Evolutionary conservation across 1,140 invertebrate genomes (phyloP).

Genomic region (Bombus huntii): DNA sequence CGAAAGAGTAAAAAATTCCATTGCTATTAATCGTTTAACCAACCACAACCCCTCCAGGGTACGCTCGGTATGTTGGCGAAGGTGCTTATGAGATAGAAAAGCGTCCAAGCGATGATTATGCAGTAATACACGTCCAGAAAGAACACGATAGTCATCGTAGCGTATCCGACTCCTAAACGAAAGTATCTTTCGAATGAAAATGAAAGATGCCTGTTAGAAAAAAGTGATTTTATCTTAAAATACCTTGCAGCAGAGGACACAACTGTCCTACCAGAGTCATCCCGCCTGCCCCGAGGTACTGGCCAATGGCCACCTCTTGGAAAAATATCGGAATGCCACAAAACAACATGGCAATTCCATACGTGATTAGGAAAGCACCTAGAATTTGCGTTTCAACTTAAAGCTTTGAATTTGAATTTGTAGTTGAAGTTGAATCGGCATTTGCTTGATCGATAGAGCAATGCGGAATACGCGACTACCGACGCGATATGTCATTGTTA

Average conservation of each 20-base stretch:
- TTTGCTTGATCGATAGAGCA: background rate
- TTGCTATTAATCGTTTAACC: constrained; percentile 58
- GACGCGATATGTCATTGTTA: no score
- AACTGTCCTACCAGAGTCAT: constrained; percentile 85
- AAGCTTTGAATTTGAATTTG: background rate
- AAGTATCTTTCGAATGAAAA: background rate
- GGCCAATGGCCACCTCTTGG: constrained; percentile 88
- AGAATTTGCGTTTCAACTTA: background rate
- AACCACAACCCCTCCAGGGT: constrained; percentile 85
- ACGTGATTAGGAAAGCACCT: constrained; percentile 87
- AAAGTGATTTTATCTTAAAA: background rate
- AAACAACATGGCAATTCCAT: constrained; percentile 88
- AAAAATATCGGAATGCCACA: constrained; percentile 91
- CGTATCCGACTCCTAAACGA: constrained; percentile 86
- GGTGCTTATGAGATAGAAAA: constrained; percentile 85
- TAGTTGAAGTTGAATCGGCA: background rate
- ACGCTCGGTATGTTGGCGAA: constrained; percentile 81
- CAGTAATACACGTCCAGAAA: constrained; percentile 87
- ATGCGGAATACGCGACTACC: background rate
- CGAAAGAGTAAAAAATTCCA: no score
- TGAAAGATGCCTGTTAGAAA: background rate
- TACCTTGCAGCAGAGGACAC: constrained; percentile 86
- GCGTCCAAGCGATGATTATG: constrained; percentile 86
- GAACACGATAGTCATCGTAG: constrained; percentile 87
- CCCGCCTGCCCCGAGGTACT: constrained; percentile 85